These are phyloP conservation scores for Poeciliopsis turrubarensis DNA, from an alignment of 2,113 vertebrate genomes.

Conservation along the genomic window DNA sequence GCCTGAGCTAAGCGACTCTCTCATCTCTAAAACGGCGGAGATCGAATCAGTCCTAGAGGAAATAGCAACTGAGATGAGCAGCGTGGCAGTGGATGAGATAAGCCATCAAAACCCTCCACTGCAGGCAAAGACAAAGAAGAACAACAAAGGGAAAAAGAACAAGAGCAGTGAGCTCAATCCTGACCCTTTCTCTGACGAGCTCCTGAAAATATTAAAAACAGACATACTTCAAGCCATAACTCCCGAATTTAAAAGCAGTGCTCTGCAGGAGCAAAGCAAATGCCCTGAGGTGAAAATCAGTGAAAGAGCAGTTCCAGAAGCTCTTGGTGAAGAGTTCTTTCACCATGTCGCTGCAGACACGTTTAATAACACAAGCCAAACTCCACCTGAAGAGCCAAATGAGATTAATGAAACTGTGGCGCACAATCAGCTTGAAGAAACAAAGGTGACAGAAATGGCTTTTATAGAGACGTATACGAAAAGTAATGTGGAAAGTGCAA, in stretches of 20 bases:
- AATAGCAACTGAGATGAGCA: conserved; percentile 52
- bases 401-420: conserved; percentile 29
- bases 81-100: conserved; percentile 47
- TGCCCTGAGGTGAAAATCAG: conserved; percentile 51
- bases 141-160: conserved; percentile 70
- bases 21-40: conserved; percentile 59
- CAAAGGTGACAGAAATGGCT: conserved; percentile 33
- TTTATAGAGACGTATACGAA: conserved; percentile 37
- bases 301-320: conserved; percentile 32
- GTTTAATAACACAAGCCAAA: conserved; percentile 25
- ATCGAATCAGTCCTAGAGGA: conserved; percentile 58
- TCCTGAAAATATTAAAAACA: conserved; percentile 78
- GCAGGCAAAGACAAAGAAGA: conserved; percentile 69
- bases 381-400: conserved; percentile 41
- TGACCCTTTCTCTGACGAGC: conserved; percentile 64
- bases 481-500: conserved; percentile 40
- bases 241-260: conserved; percentile 73
- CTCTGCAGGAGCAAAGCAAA: conserved; percentile 40
- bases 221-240: conserved; percentile 70
- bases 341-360: conserved; percentile 30
- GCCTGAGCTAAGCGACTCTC: conserved; percentile 53
- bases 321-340: conserved; percentile 36
- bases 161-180: conserved; percentile 63
- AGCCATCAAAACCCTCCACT: conserved; percentile 44
- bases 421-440: conserved; percentile 33